These are phyloP conservation scores for Stenoptilia bipunctidactyla DNA, from an alignment of 2,888 invertebrate genomes.

Conservation along the genomic window DNA sequence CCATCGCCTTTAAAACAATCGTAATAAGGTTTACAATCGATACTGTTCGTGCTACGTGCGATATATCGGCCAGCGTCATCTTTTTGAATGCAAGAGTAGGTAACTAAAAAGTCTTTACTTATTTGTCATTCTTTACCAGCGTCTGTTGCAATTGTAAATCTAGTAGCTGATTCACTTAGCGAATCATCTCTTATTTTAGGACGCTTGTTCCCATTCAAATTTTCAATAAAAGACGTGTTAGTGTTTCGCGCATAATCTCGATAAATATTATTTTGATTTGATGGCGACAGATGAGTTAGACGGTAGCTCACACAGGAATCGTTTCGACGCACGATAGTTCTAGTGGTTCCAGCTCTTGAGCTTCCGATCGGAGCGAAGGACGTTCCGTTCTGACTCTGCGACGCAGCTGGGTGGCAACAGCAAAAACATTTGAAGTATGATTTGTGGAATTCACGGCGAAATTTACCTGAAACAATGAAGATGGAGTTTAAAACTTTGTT, in stretches of 20 bases:
- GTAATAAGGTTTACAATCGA: conserved; percentile 58
- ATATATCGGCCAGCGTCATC: conserved; percentile 26
- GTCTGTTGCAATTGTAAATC: conserved; percentile 53
- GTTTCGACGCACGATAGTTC: conserved; percentile 52
- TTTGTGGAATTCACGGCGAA: conserved; percentile 78
- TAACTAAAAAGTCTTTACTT: conserved; percentile 30
- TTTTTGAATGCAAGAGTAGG: conserved; percentile 28
- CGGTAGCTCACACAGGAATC: conserved; percentile 61
- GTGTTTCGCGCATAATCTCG: conserved; percentile 30
- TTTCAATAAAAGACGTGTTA: conserved; percentile 58
- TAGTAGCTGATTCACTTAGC: conserved; percentile 48
- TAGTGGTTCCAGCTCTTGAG: conserved; percentile 51
- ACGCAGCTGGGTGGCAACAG: conserved; percentile 35
- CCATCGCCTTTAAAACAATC: conserved; percentile 49
- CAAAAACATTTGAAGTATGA: conserved; percentile 76
- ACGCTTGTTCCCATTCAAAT: conserved; percentile 24
- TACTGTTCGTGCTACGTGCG: conserved; percentile 45
- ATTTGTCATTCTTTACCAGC: conserved; percentile 55
- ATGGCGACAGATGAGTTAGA: conserved; percentile 56
- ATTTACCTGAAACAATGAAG: conserved; percentile 75
- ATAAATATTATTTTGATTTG: conserved; percentile 56
- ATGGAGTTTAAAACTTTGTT: conserved; percentile 4
- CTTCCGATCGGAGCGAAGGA: conserved; percentile 58
- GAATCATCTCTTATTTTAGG: conserved; percentile 48
- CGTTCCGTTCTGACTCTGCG: conserved; percentile 48